Evolutionary conservation across 2,113 vertebrate genomes (phyloP).

Genomic region (Anoplopoma fimbria): DNA sequence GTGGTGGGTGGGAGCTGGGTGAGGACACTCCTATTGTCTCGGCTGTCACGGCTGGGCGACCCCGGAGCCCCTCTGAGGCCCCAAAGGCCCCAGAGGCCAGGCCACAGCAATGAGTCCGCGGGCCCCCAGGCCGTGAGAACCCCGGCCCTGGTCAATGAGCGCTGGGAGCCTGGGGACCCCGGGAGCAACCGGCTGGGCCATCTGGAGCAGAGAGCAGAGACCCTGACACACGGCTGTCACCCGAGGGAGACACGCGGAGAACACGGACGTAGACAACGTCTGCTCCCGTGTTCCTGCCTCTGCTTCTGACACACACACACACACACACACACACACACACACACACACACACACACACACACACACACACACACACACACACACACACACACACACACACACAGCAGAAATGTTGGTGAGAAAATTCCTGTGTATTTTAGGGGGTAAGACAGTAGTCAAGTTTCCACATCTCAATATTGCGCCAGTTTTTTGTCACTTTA

Average conservation of each 20-base stretch:
- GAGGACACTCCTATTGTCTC: constrained; percentile 78
- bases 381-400: background rate
- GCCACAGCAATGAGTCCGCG: constrained; percentile 69
- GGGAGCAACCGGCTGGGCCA: constrained; percentile 77
- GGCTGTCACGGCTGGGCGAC: constrained; percentile 79
- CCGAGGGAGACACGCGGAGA: constrained; percentile 61
- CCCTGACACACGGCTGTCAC: constrained; percentile 80
- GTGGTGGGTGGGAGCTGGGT: constrained; percentile 66
- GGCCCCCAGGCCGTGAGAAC: constrained; percentile 84
- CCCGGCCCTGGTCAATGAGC: constrained; percentile 74
- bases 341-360: constrained; percentile 4
- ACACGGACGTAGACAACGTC: constrained; percentile 69
- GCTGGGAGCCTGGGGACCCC: constrained; percentile 71
- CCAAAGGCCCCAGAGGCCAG: constrained; percentile 80
- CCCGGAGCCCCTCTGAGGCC: constrained; percentile 74
- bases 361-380: background rate
- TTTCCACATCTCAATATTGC: background rate
- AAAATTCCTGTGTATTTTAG: constrained; percentile 25
- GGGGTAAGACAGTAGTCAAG: background rate
- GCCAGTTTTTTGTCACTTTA: background rate
- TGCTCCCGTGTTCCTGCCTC: constrained; percentile 60
- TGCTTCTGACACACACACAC: constrained; percentile 22
- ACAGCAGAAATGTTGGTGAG: constrained; percentile 38
- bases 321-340: background rate
- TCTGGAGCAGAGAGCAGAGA: constrained; percentile 80